These are phyloP conservation scores for Enteromius viviparus DNA, from an alignment of 2,797 vertebrate genomes.

Conservation along the genomic window DNA sequence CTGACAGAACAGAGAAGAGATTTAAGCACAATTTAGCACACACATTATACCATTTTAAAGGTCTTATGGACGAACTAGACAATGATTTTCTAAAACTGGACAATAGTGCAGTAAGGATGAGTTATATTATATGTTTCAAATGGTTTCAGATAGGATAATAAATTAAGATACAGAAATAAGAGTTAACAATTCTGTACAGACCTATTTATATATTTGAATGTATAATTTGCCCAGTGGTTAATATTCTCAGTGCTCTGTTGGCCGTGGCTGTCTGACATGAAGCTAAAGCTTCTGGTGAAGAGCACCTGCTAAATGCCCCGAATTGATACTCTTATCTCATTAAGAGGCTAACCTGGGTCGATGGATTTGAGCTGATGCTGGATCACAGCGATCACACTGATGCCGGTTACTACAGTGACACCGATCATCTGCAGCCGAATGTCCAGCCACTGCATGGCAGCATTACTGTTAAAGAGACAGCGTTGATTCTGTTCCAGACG, in stretches of 20 bases:
- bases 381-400: conserved; percentile 85
- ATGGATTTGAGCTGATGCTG: conserved; percentile 84
- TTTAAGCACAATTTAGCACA: background rate
- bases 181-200: background rate
- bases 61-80: background rate
- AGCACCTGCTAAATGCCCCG: background rate
- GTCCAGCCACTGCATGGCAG: conserved; percentile 91
- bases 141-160: background rate
- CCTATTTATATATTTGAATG: background rate
- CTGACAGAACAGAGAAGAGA: conserved; percentile 67
- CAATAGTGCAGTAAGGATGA: background rate
- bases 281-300: conserved; percentile 1
- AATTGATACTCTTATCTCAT: background rate
- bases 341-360: conserved; percentile 83
- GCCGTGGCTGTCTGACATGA: background rate
- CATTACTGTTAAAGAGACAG: conserved; percentile 88
- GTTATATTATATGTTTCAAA: background rate
- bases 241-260: background rate
- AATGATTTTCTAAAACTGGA: background rate
- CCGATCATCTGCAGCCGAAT: conserved; percentile 97
- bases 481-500: conserved; percentile 90
- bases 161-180: background rate
- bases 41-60: background rate
- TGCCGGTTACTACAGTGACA: conserved; percentile 84
- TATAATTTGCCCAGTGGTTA: background rate